phyloP scores from a whole-genome alignment of 2,113 vertebrate species.

The Mixornis gularis region DNA sequence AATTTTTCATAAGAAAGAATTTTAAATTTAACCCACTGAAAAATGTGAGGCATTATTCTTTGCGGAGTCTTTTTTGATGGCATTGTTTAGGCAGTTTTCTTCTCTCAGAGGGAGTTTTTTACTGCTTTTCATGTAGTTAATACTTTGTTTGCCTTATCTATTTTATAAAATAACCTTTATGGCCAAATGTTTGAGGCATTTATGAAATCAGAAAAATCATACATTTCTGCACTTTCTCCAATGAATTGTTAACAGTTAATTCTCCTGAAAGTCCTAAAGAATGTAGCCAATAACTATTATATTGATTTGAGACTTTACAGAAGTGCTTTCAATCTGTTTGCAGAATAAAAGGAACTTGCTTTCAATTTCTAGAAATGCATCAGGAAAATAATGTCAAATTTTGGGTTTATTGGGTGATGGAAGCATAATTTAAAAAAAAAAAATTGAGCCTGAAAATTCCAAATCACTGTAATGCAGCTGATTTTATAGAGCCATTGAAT shows the following conservation, averaged over 20 bases:
- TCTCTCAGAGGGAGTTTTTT: background rate
- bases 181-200: background rate
- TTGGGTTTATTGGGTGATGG: background rate
- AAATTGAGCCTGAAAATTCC: background rate
- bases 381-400: background rate
- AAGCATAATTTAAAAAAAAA: background rate
- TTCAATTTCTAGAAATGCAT: background rate
- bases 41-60: background rate
- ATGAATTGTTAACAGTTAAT: background rate
- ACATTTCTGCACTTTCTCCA: background rate
- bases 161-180: background rate
- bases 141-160: background rate
- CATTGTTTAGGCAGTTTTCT: background rate
- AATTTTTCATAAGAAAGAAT: background rate
- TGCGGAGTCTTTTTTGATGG: background rate
- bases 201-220: background rate
- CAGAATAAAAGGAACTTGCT: background rate
- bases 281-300: background rate
- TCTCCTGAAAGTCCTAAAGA: background rate
- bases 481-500: background rate
- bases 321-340: background rate
- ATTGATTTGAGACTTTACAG: background rate
- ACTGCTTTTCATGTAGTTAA: background rate
- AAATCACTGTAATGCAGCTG: background rate
- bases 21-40: background rate